These are phyloP conservation scores for Lagenorhynchus albirostris DNA, from an alignment of 2,113 vertebrate genomes.

Conservation along the genomic window DNA sequence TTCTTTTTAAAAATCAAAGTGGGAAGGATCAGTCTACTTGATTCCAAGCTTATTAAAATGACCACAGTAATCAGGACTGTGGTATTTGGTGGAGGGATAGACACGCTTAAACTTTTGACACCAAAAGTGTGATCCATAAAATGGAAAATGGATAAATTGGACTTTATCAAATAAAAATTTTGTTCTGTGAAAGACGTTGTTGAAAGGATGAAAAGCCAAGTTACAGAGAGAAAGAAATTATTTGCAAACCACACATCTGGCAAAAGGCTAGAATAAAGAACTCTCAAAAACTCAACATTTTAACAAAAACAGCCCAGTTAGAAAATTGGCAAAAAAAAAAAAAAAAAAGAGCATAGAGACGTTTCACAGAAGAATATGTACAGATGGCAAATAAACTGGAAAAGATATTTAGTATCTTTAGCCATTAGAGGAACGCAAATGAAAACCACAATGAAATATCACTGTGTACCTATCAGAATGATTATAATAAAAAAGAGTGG, in stretches of 20 bases:
- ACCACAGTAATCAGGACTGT: background rate
- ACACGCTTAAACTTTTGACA: background rate
- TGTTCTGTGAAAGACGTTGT: background rate
- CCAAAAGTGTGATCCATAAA: background rate
- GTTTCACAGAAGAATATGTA: background rate
- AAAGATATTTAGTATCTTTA: background rate
- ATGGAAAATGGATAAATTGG: background rate
- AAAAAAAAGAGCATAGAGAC: background rate
- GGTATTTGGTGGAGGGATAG: background rate
- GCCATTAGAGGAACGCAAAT: background rate
- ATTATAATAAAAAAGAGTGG: background rate
- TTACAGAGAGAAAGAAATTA: background rate
- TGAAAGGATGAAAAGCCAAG: background rate
- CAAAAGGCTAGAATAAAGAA: background rate
- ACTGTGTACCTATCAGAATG: background rate
- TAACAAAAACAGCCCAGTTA: background rate
- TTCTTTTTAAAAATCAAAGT: background rate
- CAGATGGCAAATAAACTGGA: background rate
- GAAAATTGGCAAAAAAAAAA: background rate
- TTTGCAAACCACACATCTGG: background rate
- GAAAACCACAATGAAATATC: background rate
- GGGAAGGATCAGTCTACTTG: background rate
- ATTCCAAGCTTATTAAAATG: background rate
- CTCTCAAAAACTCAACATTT: background rate
- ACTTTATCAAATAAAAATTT: background rate